Evolutionary conservation across 2,888 invertebrate species (phyloP), one percentile per base, ranked within the genome.

Genomic region (Sarcophaga carnaria): DNA sequence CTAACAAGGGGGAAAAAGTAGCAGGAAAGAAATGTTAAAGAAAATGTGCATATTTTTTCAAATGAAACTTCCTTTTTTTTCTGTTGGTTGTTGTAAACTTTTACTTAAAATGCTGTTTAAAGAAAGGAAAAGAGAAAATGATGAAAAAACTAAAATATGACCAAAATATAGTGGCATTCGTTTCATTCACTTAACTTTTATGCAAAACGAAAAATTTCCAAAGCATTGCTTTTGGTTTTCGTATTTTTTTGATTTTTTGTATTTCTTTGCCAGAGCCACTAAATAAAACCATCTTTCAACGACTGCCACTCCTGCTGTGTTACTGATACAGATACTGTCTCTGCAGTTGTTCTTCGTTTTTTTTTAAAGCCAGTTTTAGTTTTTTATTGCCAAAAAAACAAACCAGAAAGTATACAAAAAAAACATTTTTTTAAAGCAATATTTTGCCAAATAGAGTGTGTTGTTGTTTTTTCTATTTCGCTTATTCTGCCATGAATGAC

Each of bases 141-240:
- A 66, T 4, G 17, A n/a, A 37, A 37, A 59, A 79, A 69, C 69
- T 59, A 75, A 79, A 75, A 83, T 79, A 79, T 79, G 67, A 63
- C 74, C 54, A 83, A 79, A 83, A 70, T 70, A 60, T 79, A 79
- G 63, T 79, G 79, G 63, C 63, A 75, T 63, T 59, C 22, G 69
- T 49, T 63, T 76, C 22, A 72, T 66, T 64, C 77, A 77, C n/a
- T 78, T 83, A 54, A 37, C 45, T 79, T 70, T 59, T 74, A 75
- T 83, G 83, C 59, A 45, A 20, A 59, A 66, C 17, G 17, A 25
- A 67, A 60, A 14, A 54, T 54, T 14, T 54, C 54, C 12, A 54
- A 54, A 54, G 54, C 14, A 54, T 17, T 37, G 37, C 12, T 54
- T 49, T 49, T 49, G 10, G 49, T 14, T 49, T 2, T 49, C 4